Evolutionary conservation across 2,797 vertebrate genomes (phyloP).

Genomic region (Pseudochaenichthys georgianus): DNA sequence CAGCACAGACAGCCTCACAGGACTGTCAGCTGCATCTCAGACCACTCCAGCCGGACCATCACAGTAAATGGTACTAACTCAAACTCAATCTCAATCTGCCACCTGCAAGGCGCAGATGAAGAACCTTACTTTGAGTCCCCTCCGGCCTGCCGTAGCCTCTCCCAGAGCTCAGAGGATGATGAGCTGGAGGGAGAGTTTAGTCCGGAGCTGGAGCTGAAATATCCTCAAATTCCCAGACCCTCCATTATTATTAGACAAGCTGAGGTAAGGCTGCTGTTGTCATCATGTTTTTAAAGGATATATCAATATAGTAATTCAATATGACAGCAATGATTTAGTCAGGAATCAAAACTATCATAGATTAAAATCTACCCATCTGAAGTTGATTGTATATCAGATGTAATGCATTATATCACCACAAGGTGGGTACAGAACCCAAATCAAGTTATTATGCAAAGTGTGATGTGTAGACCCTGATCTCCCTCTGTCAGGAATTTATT

Average conservation of each 20-base stretch:
- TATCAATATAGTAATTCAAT: not conserved
- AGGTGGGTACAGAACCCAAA: conserved; percentile 52
- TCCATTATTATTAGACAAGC: conserved; percentile 79
- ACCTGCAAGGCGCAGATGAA: conserved; percentile 39
- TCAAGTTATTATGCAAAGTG: conserved; percentile 9
- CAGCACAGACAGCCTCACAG: conserved; percentile 53
- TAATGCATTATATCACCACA: conserved; percentile 55
- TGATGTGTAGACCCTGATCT: not conserved
- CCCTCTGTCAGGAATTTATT: conserved; percentile 2
- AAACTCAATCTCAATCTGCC: conserved; percentile 50
- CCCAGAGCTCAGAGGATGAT: conserved; percentile 70
- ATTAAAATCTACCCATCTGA: not conserved
- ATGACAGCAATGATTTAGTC: not conserved
- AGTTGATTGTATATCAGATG: conserved; percentile 9
- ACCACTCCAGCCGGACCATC: conserved; percentile 43
- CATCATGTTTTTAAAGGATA: not conserved
- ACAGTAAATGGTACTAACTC: conserved; percentile 65
- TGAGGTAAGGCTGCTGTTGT: conserved; percentile 66
- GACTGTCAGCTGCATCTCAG: conserved; percentile 64
- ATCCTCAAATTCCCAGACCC: conserved; percentile 84
- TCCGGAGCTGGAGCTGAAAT: conserved; percentile 62
- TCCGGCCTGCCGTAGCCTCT: conserved; percentile 36
- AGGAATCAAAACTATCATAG: not conserved
- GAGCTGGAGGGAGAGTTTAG: conserved; percentile 59
- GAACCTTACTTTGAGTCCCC: conserved; percentile 44